Evolutionary conservation across 2,888 invertebrate genomes (phyloP).

Genomic region (Boloria euphrosyne): DNA sequence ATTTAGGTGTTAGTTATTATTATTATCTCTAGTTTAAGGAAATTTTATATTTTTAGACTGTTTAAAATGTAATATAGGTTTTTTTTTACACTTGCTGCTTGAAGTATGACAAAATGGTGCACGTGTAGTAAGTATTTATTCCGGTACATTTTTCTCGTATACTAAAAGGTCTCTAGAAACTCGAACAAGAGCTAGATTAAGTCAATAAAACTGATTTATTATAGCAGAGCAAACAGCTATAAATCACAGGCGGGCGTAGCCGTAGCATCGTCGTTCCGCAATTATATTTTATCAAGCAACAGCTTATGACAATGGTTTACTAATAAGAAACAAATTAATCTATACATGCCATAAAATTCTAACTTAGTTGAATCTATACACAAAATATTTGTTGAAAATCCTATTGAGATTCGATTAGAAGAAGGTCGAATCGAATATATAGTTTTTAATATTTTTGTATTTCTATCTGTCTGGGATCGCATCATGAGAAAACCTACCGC

Average conservation of each 20-base stretch:
- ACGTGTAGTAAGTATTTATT: not conserved
- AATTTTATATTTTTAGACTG: not conserved
- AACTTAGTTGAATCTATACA: no score
- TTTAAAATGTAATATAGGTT: not conserved
- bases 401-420: no score
- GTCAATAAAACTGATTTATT: slow-evolving; percentile 72
- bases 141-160: slow-evolving; percentile 7
- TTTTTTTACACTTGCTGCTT: not conserved
- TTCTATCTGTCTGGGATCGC: no score
- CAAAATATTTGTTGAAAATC: no score
- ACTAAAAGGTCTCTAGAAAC: slow-evolving; percentile 26
- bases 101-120: slow-evolving; percentile 3
- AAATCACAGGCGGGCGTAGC: slow-evolving; percentile 58
- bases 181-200: slow-evolving; percentile 47
- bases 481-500: no score
- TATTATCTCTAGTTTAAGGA: no score
- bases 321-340: no score
- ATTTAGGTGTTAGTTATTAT: no score
- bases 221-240: slow-evolving; percentile 62
- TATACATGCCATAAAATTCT: no score
- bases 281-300: slow-evolving; percentile 37
- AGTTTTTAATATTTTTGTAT: no score
- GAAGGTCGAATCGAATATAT: no score
- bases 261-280: slow-evolving; percentile 35
- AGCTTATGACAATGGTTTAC: not conserved